Evolutionary conservation across 2,113 vertebrate species (phyloP).

Genomic region (Scortum barcoo): DNA sequence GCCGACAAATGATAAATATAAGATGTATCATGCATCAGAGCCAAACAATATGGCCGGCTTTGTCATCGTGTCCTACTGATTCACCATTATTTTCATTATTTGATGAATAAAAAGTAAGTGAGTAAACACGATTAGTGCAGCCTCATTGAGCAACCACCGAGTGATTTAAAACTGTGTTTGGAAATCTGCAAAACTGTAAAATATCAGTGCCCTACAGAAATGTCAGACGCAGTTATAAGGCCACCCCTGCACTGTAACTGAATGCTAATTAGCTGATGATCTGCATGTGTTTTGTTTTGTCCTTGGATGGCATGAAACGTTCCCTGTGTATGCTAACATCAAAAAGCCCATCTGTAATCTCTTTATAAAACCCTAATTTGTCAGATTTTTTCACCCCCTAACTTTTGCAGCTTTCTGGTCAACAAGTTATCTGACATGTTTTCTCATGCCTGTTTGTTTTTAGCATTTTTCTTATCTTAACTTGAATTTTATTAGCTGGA

Average conservation of each 20-base stretch:
- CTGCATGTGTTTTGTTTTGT: slow-evolving; percentile 8
- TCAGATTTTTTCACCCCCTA: not conserved
- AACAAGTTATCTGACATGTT: not conserved
- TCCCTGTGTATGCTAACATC: not conserved
- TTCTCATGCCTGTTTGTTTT: not conserved
- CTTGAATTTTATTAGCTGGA: not conserved
- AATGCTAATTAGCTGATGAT: slow-evolving; percentile 54
- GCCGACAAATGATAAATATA: not conserved
- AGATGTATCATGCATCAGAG: not conserved
- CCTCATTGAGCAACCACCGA: slow-evolving; percentile 44
- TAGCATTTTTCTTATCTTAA: not conserved
- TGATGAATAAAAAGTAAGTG: not conserved
- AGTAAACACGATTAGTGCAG: slow-evolving; percentile 46
- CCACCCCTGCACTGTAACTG: slow-evolving; percentile 7
- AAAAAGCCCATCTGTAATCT: not conserved
- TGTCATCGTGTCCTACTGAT: not conserved
- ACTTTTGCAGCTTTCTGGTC: not conserved
- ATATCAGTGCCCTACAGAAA: slow-evolving; percentile 58
- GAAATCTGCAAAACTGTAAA: slow-evolving; percentile 25
- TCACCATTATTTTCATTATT: not conserved
- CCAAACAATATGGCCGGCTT: not conserved
- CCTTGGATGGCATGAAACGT: slow-evolving; percentile 4
- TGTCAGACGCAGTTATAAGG: slow-evolving; percentile 52
- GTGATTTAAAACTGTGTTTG: slow-evolving; percentile 40
- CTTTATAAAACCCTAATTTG: not conserved